These are phyloP conservation scores for Hepsetus odoe DNA, from an alignment of 2,113 vertebrate genomes.

Conservation along the genomic window DNA sequence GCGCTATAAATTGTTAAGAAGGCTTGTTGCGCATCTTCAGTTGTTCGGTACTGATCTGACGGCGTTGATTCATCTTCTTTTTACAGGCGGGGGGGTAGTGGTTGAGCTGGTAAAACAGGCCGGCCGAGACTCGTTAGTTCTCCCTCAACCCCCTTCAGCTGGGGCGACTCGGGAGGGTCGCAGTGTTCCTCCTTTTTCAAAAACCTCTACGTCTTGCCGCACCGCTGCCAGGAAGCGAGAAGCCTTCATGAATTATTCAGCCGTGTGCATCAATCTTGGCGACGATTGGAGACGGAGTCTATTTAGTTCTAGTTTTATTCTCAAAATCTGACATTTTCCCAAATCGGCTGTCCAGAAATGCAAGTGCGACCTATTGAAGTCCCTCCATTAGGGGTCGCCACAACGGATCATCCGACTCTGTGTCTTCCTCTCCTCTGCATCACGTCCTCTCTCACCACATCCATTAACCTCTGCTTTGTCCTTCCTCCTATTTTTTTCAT, in stretches of 20 bases:
- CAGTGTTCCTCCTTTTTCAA: not conserved
- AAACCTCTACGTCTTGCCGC: not conserved
- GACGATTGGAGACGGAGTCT: not conserved
- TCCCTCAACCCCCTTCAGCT: conserved; percentile 4
- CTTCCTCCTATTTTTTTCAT: too few species aligned
- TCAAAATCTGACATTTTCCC: too few species aligned
- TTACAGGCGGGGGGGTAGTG: not conserved
- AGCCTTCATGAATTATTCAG: conserved; percentile 55
- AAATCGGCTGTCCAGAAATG: too few species aligned
- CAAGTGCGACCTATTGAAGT: too few species aligned
- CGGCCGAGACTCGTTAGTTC: conserved; percentile 6
- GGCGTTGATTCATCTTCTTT: conserved; percentile 31
- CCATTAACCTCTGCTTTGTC: too few species aligned
- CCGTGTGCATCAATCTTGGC: conserved; percentile 44
- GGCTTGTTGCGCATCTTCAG: conserved; percentile 21
- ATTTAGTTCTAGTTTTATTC: too few species aligned
- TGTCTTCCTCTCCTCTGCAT: too few species aligned
- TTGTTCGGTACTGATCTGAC: conserved; percentile 2
- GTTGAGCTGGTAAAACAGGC: not conserved
- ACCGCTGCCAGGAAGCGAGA: conserved; percentile 9
- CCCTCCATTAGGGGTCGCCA: too few species aligned
- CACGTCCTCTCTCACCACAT: too few species aligned
- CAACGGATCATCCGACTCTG: too few species aligned
- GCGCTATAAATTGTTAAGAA: conserved; percentile 31
- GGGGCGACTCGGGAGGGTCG: conserved; percentile 3